Evolutionary conservation across 2,888 invertebrate species (phyloP).

Genomic region (Cryptocephalus primarius): DNA sequence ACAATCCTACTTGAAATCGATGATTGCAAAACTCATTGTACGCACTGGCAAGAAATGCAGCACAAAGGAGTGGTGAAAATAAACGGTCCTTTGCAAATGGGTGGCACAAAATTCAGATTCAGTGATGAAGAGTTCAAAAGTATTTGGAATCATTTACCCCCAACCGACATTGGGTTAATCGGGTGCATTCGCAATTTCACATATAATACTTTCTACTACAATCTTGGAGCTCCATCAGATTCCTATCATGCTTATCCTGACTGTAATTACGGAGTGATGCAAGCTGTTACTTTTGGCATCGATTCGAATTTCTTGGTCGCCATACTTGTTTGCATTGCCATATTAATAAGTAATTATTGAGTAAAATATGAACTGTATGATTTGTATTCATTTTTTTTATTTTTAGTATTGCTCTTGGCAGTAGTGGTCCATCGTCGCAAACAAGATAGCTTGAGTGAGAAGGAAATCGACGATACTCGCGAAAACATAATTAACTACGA

Average conservation of each 20-base stretch:
- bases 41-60: slow-evolving; percentile 24
- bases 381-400: slow-evolving; percentile 2
- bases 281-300: slow-evolving; percentile 72
- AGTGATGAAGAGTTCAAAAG: slow-evolving; percentile 48
- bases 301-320: slow-evolving; percentile 82
- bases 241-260: slow-evolving; percentile 54
- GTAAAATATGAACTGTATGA: background rate
- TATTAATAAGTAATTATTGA: slow-evolving; percentile 62
- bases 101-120: slow-evolving; percentile 60
- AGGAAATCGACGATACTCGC: slow-evolving; percentile 90
- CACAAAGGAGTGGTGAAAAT: slow-evolving; percentile 41
- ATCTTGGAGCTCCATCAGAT: slow-evolving; percentile 72
- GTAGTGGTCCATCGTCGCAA: slow-evolving; percentile 83
- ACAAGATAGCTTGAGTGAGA: slow-evolving; percentile 77
- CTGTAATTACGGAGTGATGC: slow-evolving; percentile 62
- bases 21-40: slow-evolving; percentile 33
- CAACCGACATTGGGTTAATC: slow-evolving; percentile 58
- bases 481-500: slow-evolving; percentile 97
- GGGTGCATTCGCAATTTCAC: slow-evolving; percentile 91
- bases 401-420: slow-evolving; percentile 69
- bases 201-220: slow-evolving; percentile 78
- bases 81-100: slow-evolving; percentile 81
- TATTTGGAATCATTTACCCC: slow-evolving; percentile 62
- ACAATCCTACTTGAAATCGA: slow-evolving; percentile 32
- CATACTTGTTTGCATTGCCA: slow-evolving; percentile 77